Conservation (phyloP, 35 echinoderm and acorn worm species). For the Acanthaster planci region DNA sequence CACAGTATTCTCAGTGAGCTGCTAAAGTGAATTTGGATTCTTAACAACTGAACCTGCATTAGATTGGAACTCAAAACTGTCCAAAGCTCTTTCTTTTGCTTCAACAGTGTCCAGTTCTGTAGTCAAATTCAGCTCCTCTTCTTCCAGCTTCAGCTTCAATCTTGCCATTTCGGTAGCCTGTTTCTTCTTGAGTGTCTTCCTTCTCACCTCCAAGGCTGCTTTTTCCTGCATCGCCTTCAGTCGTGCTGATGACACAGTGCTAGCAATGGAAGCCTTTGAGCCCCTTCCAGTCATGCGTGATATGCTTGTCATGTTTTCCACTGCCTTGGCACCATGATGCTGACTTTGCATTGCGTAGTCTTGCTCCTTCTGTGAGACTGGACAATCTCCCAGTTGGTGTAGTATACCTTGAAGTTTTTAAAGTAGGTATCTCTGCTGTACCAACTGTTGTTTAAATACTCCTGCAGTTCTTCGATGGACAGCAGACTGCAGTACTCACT, state of each 20-base stretch:
- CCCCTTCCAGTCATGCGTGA: conserved; percentile 3
- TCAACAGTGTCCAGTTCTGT: neutral
- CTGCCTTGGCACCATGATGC: neutral
- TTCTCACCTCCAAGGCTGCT: neutral
- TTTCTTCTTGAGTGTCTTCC: conserved; percentile 9
- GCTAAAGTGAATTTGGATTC: neutral
- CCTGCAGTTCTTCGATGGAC: neutral
- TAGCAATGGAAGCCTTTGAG: conserved; percentile 13
- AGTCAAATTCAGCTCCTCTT: too few relatives aligned
- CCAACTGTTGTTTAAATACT: neutral
- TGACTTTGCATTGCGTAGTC: neutral
- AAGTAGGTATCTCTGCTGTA: conserved; percentile 8
- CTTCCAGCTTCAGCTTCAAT: too few relatives aligned
- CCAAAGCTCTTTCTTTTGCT: neutral
- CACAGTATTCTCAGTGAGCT: too few relatives aligned
- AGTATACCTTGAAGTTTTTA: conserved; percentile 20
- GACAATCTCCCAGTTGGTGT: conserved; percentile 5
- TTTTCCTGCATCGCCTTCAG: conserved; percentile 15
- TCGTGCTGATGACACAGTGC: conserved; percentile 1
- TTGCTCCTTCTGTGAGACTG: neutral
- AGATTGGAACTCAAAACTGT: too few relatives aligned
- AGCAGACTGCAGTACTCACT: neutral
- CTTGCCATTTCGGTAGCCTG: conserved; percentile 1
- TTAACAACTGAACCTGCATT: too few relatives aligned
- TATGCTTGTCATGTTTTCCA: neutral